Conservation (phyloP, 2,113 vertebrate genomes). For the Bujurquina vittata region DNA sequence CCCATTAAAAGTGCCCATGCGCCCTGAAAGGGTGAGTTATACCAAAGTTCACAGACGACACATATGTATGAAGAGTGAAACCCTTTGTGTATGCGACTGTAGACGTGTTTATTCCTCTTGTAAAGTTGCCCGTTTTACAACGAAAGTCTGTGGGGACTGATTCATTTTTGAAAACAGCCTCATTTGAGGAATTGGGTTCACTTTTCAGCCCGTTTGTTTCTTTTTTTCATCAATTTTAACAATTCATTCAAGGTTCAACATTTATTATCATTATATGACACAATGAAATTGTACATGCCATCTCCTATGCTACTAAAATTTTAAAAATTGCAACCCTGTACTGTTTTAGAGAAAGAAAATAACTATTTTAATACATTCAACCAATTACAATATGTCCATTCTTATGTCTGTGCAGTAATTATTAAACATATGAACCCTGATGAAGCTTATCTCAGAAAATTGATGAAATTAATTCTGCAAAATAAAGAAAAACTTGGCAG, state of each 20-base stretch:
- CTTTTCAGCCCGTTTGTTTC: too few relatives aligned
- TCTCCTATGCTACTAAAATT: neutral
- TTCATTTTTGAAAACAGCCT: neutral
- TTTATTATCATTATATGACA: neutral
- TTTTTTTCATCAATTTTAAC: neutral
- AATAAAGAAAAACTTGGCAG: neutral
- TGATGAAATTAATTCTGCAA: neutral
- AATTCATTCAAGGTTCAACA: neutral
- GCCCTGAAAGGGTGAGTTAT: too few relatives aligned
- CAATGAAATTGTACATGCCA: neutral
- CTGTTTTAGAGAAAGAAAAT: neutral
- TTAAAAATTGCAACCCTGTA: neutral
- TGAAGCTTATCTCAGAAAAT: neutral
- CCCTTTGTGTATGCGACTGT: neutral
- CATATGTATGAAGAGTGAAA: too few relatives aligned
- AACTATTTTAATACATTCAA: neutral
- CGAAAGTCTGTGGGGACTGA: accelerated
- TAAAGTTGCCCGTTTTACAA: neutral
- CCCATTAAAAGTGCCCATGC: neutral
- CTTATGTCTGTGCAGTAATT: neutral
- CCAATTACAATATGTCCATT: too few relatives aligned
- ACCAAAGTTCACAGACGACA: too few relatives aligned
- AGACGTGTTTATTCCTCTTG: neutral
- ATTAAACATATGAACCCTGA: neutral
- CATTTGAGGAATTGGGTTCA: neutral